Base-by-base conservation (phyloP, 2,797 vertebrate genomes). In the Anomalospiza imberbis region DNA sequence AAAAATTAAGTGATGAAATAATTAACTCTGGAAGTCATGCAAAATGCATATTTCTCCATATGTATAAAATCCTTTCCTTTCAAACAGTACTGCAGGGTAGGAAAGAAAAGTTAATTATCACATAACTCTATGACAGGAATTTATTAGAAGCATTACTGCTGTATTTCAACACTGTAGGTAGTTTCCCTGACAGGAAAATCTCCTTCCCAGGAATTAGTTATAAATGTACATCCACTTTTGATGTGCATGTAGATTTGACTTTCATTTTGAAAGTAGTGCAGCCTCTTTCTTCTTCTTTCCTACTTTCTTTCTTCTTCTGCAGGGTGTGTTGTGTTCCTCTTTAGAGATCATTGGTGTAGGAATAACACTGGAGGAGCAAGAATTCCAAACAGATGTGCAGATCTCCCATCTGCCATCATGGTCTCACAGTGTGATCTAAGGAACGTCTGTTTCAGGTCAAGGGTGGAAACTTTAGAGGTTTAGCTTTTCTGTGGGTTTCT, bases 31-130 rank as follows among this genome's bases (percentile, higher is more conserved):
- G 54, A 88, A 73, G 44, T 93, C 3, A 28, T 40, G 48, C 28
- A 82, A 88, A 90, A 90, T 34, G 16, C 42, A 5, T 53, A 45
- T 84, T 89, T 84, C 53, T 88, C 62, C 40, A n/a, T 34, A 34
- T 60, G 55, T 45, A 66, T 24, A 76, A 78, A 94, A 72, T 45
- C 44, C 38, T 81, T 93, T 45, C 44, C 38, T 81, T 93, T 81
- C 83, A 79, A 86, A 66, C 15, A 65, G 29, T 58, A 67, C 54
- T 66, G 48, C 51, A 94, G 78, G 26, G 29, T 36, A 82, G 51
- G 62, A 81, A 91, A 78, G 60, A 72, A 82, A 88, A 90, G 51
- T 70, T 68, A 96, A 93, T 88, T 93, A 68, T 58, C 58, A 80
- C 26, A 14, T 60, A 88, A 88, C 15, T 25, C 15, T 45, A 55